Conservation (phyloP, 2,113 vertebrate species). For the Istiophorus platypterus region DNA sequence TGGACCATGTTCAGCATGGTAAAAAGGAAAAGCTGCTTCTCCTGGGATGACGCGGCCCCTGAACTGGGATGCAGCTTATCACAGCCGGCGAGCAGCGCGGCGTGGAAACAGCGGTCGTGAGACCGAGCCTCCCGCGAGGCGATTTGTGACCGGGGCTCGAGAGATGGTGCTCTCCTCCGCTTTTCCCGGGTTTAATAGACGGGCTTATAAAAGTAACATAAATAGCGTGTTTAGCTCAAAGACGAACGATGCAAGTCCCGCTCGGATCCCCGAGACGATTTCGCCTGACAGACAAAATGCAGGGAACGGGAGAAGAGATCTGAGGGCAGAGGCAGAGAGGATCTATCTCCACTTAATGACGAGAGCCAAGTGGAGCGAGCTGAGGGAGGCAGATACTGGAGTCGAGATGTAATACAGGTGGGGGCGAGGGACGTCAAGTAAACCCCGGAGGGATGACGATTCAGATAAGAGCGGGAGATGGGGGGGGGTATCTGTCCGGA, state of each 20-base stretch:
- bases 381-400: constrained; percentile 5
- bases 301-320: constrained; percentile 30
- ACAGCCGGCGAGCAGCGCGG: not conserved
- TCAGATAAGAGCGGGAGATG: constrained; percentile 16
- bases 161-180: too few species aligned
- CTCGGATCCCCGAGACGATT: constrained; percentile 5
- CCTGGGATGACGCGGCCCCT: not conserved
- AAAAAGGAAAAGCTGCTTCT: not conserved
- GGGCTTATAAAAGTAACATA: not conserved
- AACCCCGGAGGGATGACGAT: constrained; percentile 37
- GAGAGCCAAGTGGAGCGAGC: constrained; percentile 36
- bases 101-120: not conserved
- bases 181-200: not conserved
- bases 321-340: constrained; percentile 2
- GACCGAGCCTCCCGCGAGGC: not conserved
- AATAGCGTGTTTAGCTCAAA: not conserved
- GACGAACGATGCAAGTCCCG: not conserved
- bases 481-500: not conserved
- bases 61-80: constrained; percentile 1
- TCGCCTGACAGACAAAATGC: constrained; percentile 27
- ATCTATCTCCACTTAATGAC: constrained; percentile 56
- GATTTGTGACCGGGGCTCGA: not conserved
- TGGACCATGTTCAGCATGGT: not conserved
- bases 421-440: constrained; percentile 30
- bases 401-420: constrained; percentile 37